These are phyloP conservation scores for Prionailurus viverrinus DNA, from an alignment of 2,113 vertebrate species.

Conservation along the genomic window DNA sequence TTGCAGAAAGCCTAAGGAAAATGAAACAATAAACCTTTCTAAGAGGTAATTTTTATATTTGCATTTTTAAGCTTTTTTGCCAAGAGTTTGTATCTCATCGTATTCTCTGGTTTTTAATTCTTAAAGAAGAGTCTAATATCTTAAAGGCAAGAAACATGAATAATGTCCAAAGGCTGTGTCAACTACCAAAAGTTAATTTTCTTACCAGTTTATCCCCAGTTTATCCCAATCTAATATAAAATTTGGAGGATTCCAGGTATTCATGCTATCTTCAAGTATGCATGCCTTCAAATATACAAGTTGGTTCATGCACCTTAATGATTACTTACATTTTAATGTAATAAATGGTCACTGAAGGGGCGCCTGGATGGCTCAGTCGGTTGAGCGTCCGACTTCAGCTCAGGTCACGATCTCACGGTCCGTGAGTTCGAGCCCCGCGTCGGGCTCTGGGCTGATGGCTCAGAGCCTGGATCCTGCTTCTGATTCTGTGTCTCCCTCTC, in stretches of 20 bases:
- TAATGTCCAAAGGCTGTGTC: not conserved
- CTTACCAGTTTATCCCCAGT: not conserved
- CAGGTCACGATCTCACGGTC: no score
- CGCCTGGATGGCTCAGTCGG: no score
- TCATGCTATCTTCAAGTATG: not conserved
- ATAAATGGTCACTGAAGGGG: not conserved
- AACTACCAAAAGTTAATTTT: not conserved
- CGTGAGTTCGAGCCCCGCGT: no score
- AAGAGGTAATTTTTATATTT: not conserved
- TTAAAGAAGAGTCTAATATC: not conserved
- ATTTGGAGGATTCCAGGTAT: not conserved
- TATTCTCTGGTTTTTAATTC: conserved; percentile 12
- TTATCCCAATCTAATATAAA: not conserved
- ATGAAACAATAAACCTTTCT: not conserved
- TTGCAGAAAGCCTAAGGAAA: not conserved
- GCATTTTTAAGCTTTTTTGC: not conserved
- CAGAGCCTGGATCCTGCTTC: no score
- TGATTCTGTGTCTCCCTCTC: no score
- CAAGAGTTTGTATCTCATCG: not conserved
- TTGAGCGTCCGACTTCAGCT: no score
- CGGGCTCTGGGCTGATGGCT: no score
- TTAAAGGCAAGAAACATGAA: not conserved
- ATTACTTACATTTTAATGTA: not conserved
- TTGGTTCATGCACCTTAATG: not conserved
- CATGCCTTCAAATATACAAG: not conserved